Conservation (phyloP, 2,113 vertebrate genomes). For the Scartelaos histophorus region DNA sequence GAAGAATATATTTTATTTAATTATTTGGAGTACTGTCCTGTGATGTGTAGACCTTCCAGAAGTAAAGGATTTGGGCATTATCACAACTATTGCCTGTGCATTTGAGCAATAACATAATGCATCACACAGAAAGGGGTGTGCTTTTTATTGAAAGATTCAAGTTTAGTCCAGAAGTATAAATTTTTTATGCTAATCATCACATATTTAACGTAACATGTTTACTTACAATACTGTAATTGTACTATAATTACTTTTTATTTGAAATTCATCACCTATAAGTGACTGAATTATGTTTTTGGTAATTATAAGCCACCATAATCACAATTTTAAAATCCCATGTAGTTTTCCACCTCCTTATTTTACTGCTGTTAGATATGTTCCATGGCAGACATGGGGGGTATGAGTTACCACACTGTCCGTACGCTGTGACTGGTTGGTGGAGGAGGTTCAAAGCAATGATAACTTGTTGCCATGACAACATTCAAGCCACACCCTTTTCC, state of each 20-base stretch:
- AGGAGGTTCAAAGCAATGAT: constrained; percentile 42
- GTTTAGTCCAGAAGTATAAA: no score
- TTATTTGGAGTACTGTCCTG: constrained; percentile 7
- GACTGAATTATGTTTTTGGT: no score
- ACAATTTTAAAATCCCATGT: background rate
- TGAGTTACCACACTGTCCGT: constrained; percentile 22
- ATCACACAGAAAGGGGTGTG: constrained; percentile 6
- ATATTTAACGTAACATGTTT: no score
- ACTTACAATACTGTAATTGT: no score
- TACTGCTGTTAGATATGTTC: background rate
- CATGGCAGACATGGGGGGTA: background rate
- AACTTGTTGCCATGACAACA: constrained; percentile 72
- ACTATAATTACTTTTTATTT: no score
- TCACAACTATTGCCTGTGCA: background rate
- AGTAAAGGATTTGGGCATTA: background rate
- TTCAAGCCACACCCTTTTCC: constrained; percentile 57
- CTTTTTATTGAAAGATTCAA: background rate
- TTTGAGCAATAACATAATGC: no score
- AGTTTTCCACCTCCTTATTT: background rate
- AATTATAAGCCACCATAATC: background rate
- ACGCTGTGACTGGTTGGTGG: constrained; percentile 24
- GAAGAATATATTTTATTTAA: constrained; percentile 9
- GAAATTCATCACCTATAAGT: no score
- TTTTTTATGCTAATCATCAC: no score
- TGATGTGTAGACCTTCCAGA: background rate